Percentiles rank a stretch among this genome's conserved stretches.
phyloP scores from a whole-genome alignment of 2,888 invertebrate species.

The Drosophila kanekoi region DNA sequence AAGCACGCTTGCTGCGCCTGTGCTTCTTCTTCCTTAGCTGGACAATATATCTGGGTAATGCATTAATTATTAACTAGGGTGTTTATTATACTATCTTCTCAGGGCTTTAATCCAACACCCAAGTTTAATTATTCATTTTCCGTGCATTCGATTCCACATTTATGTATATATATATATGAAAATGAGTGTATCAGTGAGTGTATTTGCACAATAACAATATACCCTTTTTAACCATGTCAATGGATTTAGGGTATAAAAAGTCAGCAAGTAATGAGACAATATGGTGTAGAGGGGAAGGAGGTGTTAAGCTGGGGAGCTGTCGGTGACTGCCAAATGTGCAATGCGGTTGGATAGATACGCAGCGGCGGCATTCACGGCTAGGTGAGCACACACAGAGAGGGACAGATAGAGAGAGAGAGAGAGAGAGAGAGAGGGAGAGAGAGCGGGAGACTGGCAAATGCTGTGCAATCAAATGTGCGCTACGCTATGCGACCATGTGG shows the following conservation, averaged over 20 bases:
- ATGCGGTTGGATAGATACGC: constrained; percentile 34
- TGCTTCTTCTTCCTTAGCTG: too few relatives aligned
- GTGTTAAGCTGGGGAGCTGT: background rate
- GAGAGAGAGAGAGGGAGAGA: background rate
- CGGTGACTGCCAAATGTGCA: constrained; percentile 45
- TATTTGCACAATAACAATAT: too few relatives aligned
- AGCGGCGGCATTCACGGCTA: constrained; percentile 35
- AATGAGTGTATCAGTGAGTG: too few relatives aligned
- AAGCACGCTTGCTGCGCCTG: too few relatives aligned
- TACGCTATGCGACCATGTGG: constrained; percentile 32
- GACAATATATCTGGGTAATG: too few relatives aligned
- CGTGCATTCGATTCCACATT: too few relatives aligned
- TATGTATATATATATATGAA: too few relatives aligned
- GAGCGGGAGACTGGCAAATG: constrained; percentile 58
- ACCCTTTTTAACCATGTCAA: too few relatives aligned
- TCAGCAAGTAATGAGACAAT: constrained; percentile 27
- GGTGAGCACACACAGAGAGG: constrained; percentile 24
- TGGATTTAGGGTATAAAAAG: constrained; percentile 15
- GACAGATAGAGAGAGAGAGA: background rate
- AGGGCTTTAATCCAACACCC: too few relatives aligned
- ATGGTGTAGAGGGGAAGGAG: constrained; percentile 1
- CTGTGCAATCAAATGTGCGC: constrained; percentile 75
- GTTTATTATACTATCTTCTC: too few relatives aligned
- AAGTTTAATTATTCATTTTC: too few relatives aligned
- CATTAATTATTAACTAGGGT: too few relatives aligned